A percentile compares a stretch with the other conserved stretches of the same genome.
phyloP scores from a whole-genome alignment of 1,140 invertebrate species.

The Drosophila yakuba region DNA sequence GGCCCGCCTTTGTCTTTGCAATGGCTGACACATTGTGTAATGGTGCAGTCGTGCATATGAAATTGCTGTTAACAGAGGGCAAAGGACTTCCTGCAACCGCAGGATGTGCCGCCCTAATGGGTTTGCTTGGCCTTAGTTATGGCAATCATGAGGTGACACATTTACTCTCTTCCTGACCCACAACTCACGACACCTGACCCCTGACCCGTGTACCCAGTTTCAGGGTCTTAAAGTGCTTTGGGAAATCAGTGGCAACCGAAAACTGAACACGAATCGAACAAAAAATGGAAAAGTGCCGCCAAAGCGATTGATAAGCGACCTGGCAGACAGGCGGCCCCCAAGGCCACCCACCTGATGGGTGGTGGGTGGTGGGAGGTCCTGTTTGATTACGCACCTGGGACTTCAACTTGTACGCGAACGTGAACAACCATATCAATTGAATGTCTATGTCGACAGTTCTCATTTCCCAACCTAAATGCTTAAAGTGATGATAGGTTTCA shows the following conservation, averaged over 20 bases:
- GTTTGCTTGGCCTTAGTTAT: conserved; percentile 59
- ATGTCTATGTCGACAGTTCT: conserved; percentile 12
- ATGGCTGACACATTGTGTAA: conserved; percentile 52
- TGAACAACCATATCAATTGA: conserved; percentile 22
- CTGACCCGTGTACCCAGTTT: neutral
- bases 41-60: conserved; percentile 77
- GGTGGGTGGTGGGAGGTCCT: conserved; percentile 8
- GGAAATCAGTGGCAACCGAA: conserved; percentile 74
- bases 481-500: neutral
- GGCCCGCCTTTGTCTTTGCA: conserved; percentile 47
- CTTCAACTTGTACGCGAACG: conserved; percentile 1
- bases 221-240: conserved; percentile 62
- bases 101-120: conserved; percentile 74
- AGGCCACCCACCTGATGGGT: conserved; percentile 6
- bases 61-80: conserved; percentile 69
- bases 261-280: conserved; percentile 40
- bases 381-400: conserved; percentile 71
- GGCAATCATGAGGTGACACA: conserved; percentile 55
- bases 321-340: conserved; percentile 12
- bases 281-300: conserved; percentile 58
- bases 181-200: neutral
- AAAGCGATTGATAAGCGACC: conserved; percentile 47
- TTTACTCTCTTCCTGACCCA: conserved; percentile 2
- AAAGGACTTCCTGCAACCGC: conserved; percentile 46
- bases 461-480: conserved; percentile 3